Conservation (phyloP, 2,113 vertebrate species). For the Eulemur macaco region DNA sequence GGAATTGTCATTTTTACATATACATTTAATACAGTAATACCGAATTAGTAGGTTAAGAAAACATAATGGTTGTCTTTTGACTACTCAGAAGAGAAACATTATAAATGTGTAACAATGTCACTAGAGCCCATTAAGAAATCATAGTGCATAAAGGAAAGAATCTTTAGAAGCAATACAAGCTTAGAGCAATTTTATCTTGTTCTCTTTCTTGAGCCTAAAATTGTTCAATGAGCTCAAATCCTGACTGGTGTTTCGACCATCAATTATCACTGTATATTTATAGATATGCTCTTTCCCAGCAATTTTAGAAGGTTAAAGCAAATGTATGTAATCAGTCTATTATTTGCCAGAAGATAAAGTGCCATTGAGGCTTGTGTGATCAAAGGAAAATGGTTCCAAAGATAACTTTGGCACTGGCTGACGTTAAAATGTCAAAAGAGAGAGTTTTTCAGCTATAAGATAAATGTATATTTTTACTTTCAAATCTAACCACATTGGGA, state of each 20-base stretch:
- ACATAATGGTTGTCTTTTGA: neutral
- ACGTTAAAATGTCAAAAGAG: conserved; percentile 14
- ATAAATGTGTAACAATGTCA: neutral
- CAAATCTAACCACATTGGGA: conserved; percentile 27
- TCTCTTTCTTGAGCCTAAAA: conserved; percentile 56
- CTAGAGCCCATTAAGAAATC: conserved; percentile 40
- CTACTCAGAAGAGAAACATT: neutral
- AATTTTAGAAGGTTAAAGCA: conserved; percentile 69
- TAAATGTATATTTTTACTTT: conserved; percentile 61
- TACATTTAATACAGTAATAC: conserved; percentile 11
- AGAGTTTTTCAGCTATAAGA: conserved; percentile 63
- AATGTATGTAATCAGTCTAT: conserved; percentile 60
- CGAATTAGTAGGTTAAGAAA: conserved; percentile 55
- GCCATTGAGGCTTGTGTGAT: conserved; percentile 41
- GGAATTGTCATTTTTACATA: conserved; percentile 29
- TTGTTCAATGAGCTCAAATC: conserved; percentile 65
- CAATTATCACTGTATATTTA: conserved; percentile 73
- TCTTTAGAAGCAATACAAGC: conserved; percentile 43
- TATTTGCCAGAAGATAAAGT: conserved; percentile 67
- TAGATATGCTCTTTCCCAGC: conserved; percentile 57
- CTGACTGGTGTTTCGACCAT: conserved; percentile 53
- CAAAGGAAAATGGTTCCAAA: conserved; percentile 63
- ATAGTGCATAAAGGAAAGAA: conserved; percentile 15
- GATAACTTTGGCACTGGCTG: conserved; percentile 49
- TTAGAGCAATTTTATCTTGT: conserved; percentile 49